A percentile compares a stretch with the other conserved stretches of the same genome.
phyloP scores from a whole-genome alignment of 92 coral and sea anemone species.

The Blastomussa wellsi region DNA sequence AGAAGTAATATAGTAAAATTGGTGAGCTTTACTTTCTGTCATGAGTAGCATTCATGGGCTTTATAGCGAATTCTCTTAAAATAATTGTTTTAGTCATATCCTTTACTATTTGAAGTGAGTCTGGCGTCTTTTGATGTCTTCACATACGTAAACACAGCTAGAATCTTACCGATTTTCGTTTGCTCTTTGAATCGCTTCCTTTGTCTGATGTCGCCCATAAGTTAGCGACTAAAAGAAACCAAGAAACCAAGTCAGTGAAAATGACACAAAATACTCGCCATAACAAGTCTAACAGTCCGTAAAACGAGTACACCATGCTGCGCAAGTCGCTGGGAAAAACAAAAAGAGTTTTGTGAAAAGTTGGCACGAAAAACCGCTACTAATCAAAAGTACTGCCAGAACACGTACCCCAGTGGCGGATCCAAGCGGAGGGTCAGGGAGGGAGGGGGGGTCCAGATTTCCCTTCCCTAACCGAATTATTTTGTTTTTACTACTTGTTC shows the following conservation, averaged over 20 bases:
- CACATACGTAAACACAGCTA: background rate
- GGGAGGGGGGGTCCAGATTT: no score
- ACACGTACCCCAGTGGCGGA: no score
- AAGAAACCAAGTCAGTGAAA: background rate
- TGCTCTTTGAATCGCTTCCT: background rate
- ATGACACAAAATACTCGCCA: background rate
- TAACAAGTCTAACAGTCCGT: background rate
- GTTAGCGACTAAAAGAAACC: conserved; percentile 5
- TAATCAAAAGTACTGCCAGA: no score
- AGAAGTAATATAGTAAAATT: background rate
- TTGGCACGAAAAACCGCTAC: no score
- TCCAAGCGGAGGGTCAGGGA: no score
- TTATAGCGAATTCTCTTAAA: background rate
- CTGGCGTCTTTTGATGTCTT: background rate
- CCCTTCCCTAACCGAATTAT: no score
- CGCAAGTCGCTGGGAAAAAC: background rate
- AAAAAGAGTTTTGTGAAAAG: background rate
- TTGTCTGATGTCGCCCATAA: conserved; percentile 38
- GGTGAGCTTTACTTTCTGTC: background rate
- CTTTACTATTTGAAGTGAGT: background rate
- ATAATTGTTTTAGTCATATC: background rate
- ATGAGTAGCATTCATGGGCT: background rate
- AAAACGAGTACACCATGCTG: background rate
- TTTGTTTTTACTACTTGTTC: no score
- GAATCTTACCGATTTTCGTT: conserved; percentile 40